Conservation (phyloP, 2,797 vertebrate genomes). For the Galagoides demidoff region DNA sequence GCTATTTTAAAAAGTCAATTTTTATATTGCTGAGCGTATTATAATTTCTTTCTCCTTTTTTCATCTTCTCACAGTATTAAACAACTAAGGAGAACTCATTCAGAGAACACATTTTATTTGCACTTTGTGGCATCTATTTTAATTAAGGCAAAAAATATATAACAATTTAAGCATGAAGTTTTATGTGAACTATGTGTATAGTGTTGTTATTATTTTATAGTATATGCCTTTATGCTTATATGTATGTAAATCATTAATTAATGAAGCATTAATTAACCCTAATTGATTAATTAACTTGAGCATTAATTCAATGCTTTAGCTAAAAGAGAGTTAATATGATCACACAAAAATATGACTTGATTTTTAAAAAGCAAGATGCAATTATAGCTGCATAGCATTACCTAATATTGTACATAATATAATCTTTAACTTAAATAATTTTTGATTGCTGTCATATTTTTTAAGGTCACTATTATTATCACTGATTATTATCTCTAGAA, state of each 20-base stretch:
- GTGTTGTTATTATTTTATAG: not conserved
- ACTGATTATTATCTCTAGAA: not conserved
- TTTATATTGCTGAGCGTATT: not conserved
- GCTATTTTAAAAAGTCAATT: not conserved
- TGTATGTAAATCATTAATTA: not conserved
- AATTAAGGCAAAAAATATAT: not conserved
- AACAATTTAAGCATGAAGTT: not conserved
- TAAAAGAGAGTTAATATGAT: not conserved
- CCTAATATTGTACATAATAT: not conserved
- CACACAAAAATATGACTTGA: not conserved
- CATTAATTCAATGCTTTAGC: not conserved
- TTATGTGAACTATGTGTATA: not conserved
- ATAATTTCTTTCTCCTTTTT: not conserved
- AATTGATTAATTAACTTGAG: no score
- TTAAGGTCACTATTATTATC: not conserved
- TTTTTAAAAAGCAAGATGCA: constrained; percentile 34
- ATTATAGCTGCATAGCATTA: not conserved
- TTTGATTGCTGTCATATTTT: not conserved
- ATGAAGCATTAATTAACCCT: no score
- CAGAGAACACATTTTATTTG: not conserved
- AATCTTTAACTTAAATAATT: not conserved
- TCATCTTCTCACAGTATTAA: not conserved
- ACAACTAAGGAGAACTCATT: not conserved
- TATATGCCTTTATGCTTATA: not conserved
- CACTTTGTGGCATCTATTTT: not conserved